Evolutionary conservation across 2,888 invertebrate genomes (phyloP).

Genomic region (Plebejus melissa): DNA sequence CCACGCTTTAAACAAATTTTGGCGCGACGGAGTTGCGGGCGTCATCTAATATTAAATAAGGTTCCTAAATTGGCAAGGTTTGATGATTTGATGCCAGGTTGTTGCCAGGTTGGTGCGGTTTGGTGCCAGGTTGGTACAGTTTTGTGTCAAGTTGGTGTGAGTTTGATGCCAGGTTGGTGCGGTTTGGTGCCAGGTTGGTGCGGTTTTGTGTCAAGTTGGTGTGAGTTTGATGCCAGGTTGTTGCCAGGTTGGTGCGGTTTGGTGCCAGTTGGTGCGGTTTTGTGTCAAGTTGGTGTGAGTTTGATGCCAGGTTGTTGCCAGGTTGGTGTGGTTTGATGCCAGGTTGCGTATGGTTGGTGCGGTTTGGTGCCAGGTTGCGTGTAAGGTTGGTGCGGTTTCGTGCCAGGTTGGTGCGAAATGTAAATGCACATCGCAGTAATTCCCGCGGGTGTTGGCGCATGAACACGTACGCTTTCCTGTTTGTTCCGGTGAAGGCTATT

Average conservation of each 20-base stretch:
- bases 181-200: too few species aligned
- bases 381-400: constrained; percentile 39
- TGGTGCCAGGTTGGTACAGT: too few species aligned
- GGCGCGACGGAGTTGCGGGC: too few species aligned
- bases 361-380: constrained; percentile 12
- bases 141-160: constrained; percentile 33
- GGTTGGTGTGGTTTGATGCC: constrained; percentile 29
- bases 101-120: constrained; percentile 29
- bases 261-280: too few species aligned
- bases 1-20: too few species aligned
- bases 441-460: constrained; percentile 41
- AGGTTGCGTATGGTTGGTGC: constrained; percentile 30
- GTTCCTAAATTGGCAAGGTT: too few species aligned
- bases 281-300: constrained; percentile 33
- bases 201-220: constrained; percentile 16
- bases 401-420: constrained; percentile 43
- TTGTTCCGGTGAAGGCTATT: constrained; percentile 35
- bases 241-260: constrained; percentile 28
- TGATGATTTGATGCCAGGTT: not conserved
- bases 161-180: constrained; percentile 33
- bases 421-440: constrained; percentile 47
- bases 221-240: not conserved
- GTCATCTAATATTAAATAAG: too few species aligned
- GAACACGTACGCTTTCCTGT: constrained; percentile 40
- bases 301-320: constrained; percentile 21